Conservation (phyloP, 37 sponge, comb jelly and placozoan genomes). For the Corticium candelabrum region DNA sequence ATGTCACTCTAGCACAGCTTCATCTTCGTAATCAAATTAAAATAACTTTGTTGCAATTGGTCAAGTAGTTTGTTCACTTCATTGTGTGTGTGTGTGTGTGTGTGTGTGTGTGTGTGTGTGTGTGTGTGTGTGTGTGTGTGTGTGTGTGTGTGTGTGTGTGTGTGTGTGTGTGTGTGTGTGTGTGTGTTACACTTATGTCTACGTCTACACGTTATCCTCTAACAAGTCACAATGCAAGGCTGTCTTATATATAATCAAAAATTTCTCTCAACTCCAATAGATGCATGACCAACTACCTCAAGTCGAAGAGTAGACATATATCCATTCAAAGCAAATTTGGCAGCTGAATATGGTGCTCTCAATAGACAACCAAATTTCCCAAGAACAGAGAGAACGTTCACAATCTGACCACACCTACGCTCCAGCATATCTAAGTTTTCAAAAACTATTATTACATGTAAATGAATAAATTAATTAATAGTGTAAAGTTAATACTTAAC, state of each 20-base stretch:
- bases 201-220: background rate
- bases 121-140: constrained; percentile 6
- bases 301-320: constrained; percentile 25
- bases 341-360: constrained; percentile 26
- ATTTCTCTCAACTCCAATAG: background rate
- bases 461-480: too few species aligned
- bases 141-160: constrained; percentile 15
- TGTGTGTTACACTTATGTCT: too few species aligned
- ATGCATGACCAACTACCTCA: constrained; percentile 22
- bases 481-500: too few species aligned
- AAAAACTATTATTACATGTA: too few species aligned
- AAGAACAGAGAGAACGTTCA: constrained; percentile 41
- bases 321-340: constrained; percentile 51
- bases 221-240: too few species aligned
- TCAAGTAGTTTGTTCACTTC: too few species aligned
- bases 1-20: too few species aligned
- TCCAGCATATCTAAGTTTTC: constrained; percentile 31
- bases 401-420: constrained; percentile 44
- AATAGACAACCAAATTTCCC: constrained; percentile 25
- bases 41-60: too few species aligned
- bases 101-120: too few species aligned
- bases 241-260: too few species aligned
- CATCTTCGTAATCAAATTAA: too few species aligned
- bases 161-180: background rate
- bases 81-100: too few species aligned